Conservation (phyloP, 92 coral and sea anemone genomes). For the Hydrozoanthus gracilis region DNA sequence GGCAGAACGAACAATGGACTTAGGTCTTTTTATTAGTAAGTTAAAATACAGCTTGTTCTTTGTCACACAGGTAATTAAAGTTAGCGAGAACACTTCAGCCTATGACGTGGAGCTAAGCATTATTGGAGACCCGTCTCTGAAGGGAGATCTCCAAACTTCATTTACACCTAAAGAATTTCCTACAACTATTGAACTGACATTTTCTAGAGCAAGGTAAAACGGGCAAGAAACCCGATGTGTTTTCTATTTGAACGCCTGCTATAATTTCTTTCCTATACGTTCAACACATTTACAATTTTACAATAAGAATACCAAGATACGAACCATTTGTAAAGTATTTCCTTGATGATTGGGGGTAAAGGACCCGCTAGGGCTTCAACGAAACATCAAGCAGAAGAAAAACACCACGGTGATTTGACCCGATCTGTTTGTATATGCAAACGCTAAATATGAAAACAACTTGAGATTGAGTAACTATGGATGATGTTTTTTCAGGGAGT, state of each 20-base stretch:
- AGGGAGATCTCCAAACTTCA: conserved; percentile 2
- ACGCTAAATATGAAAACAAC: too few species aligned
- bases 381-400: too few species aligned
- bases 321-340: too few species aligned
- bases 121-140: neutral
- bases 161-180: conserved; percentile 24
- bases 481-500: neutral
- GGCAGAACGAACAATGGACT: neutral
- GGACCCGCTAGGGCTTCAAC: too few species aligned
- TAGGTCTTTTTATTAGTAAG: neutral
- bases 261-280: too few species aligned
- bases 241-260: too few species aligned
- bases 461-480: neutral
- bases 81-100: neutral
- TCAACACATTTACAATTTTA: too few species aligned
- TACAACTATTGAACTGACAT: conserved; percentile 13
- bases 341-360: too few species aligned
- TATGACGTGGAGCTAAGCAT: conserved; percentile 15
- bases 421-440: too few species aligned
- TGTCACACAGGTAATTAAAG: neutral
- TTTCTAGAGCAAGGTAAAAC: conserved; percentile 16
- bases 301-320: too few species aligned
- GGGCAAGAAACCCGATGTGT: too few species aligned
- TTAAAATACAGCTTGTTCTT: neutral
- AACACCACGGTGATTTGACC: too few species aligned